A percentile compares a stretch with the other conserved stretches of the same genome.
phyloP scores from a whole-genome alignment of 2,888 invertebrate species.

The Drosophila nigricruria region DNA sequence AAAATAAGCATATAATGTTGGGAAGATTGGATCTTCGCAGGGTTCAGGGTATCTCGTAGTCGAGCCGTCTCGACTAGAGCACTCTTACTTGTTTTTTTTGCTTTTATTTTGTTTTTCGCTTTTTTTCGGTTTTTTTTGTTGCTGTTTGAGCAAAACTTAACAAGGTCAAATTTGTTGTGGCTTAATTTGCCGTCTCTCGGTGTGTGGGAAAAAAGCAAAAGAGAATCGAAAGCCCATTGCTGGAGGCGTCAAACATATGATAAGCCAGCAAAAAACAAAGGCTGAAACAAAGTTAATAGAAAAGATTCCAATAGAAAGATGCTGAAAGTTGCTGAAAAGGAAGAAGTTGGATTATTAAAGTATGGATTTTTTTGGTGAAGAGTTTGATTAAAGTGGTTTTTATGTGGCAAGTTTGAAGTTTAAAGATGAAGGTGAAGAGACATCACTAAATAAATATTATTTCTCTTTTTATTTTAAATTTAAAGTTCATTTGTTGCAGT shows the following conservation, averaged over 20 bases:
- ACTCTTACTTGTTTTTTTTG: no score
- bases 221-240: conserved; percentile 9
- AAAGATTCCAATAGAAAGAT: conserved; percentile 11
- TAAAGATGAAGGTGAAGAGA: no score
- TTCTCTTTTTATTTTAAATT: no score
- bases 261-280: conserved; percentile 7
- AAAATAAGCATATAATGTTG: no score
- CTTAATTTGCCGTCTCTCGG: conserved; percentile 54
- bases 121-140: conserved; percentile 32
- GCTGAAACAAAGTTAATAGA: conserved; percentile 34
- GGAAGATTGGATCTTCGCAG: no score
- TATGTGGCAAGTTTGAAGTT: no score
- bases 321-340: not conserved
- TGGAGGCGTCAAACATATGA: conserved; percentile 53
- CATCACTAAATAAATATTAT: no score
- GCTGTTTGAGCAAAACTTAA: conserved; percentile 53
- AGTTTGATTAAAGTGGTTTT: no score
- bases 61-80: no score
- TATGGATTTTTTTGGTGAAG: not conserved
- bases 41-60: no score
- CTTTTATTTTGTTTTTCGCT: conserved; percentile 10
- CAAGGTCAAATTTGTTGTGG: conserved; percentile 76
- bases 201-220: conserved; percentile 68
- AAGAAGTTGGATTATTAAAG: not conserved
- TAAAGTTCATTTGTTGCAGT: no score